phyloP scores from a whole-genome alignment of 2,888 invertebrate genomes.

The Myopa testacea region DNA sequence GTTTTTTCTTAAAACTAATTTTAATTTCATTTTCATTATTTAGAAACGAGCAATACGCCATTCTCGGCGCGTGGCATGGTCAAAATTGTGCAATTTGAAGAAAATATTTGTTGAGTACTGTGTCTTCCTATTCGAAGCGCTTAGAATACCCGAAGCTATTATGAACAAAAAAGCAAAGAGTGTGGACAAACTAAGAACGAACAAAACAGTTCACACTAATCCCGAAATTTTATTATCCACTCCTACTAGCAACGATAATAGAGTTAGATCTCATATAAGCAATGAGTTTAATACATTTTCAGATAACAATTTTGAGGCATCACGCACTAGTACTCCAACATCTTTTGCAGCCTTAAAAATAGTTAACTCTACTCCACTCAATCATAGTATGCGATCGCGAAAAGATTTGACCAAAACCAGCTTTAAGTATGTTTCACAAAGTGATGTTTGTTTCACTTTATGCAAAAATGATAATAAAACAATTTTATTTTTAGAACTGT shows the following conservation, averaged over 20 bases:
- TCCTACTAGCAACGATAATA: conserved; percentile 39
- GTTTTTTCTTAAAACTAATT: background rate
- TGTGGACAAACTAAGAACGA: background rate
- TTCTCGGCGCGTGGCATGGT: conserved; percentile 60
- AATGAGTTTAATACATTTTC: conserved; percentile 49
- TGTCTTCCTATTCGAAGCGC: conserved; percentile 55
- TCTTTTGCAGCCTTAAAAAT: conserved; percentile 52
- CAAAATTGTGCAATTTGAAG: conserved; percentile 66
- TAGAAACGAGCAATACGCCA: conserved; percentile 62
- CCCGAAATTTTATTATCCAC: conserved; percentile 47
- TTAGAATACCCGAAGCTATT: conserved; percentile 49
- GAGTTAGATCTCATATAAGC: conserved; percentile 15
- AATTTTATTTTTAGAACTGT: conserved; percentile 45
- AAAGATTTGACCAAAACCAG: conserved; percentile 59
- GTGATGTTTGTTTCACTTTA: too few relatives aligned
- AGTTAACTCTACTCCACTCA: conserved; percentile 65
- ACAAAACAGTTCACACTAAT: conserved; percentile 46
- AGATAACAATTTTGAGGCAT: conserved; percentile 56
- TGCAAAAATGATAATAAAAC: too few relatives aligned
- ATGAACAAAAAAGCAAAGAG: background rate
- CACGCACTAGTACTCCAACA: conserved; percentile 57
- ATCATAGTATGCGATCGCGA: conserved; percentile 59
- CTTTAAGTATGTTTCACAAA: conserved; percentile 48
- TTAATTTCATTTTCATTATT: conserved; percentile 22
- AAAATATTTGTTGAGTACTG: conserved; percentile 56